Percentiles rank a stretch among this genome's conserved stretches.
Evolutionary conservation across 2,888 invertebrate species (phyloP).

Genomic region (Tiliacea aurago): DNA sequence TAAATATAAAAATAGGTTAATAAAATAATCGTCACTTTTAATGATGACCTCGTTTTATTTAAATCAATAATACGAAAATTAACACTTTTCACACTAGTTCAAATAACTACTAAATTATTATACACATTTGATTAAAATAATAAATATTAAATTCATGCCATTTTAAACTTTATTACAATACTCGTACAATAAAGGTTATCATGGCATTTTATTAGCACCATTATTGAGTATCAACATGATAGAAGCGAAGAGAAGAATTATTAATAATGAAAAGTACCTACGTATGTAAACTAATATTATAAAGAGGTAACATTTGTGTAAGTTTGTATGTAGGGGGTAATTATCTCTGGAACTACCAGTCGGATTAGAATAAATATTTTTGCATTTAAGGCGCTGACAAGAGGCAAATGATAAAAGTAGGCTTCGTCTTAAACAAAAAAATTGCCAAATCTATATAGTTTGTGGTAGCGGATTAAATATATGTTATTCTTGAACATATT

Average conservation of each 20-base stretch:
- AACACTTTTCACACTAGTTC: slow-evolving; percentile 21
- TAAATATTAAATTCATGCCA: slow-evolving; percentile 10
- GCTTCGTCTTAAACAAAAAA: no score
- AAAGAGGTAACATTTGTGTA: no score
- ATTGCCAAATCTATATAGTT: no score
- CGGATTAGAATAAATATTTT: no score
- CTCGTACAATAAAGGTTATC: background rate
- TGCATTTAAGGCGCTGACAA: no score
- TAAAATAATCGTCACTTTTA: slow-evolving; percentile 8
- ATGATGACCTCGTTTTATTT: slow-evolving; percentile 22
- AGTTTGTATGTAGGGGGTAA: no score
- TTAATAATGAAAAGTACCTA: background rate
- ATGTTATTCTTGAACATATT: no score
- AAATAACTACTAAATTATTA: slow-evolving; percentile 20
- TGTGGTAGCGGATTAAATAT: no score
- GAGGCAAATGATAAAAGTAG: no score
- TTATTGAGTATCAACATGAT: slow-evolving; percentile 18
- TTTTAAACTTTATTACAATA: slow-evolving; percentile 30
- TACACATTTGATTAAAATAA: slow-evolving; percentile 19
- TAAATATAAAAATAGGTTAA: slow-evolving; percentile 5
- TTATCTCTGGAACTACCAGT: no score
- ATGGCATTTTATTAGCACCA: slow-evolving; percentile 45
- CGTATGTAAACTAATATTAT: no score
- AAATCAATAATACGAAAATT: slow-evolving; percentile 11
- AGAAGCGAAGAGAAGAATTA: background rate